These are phyloP conservation scores for Oceanodroma leucorhoa DNA, from an alignment of 2,797 vertebrate species.

Conservation along the genomic window DNA sequence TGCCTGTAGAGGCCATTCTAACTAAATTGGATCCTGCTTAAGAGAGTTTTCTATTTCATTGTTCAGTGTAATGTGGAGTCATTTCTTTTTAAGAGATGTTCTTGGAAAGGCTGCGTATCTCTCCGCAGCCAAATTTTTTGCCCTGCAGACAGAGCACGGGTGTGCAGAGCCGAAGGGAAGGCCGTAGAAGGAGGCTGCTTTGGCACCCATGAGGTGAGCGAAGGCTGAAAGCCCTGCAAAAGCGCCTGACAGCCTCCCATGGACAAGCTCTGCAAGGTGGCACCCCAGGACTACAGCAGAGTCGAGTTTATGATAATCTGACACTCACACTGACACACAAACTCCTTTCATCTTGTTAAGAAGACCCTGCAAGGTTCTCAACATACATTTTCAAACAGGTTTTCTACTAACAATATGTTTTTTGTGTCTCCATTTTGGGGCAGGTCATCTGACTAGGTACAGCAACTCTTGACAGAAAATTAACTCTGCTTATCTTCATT, in stretches of 20 bases:
- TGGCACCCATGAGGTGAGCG: neutral
- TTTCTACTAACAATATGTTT: neutral
- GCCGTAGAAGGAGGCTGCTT: neutral
- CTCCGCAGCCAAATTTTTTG: neutral
- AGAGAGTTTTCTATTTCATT: neutral
- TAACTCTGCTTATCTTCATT: neutral
- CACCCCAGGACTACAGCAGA: neutral
- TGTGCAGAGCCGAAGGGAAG: rapidly evolving
- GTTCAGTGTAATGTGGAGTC: neutral
- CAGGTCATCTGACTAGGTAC: neutral
- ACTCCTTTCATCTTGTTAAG: neutral
- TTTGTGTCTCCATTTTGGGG: neutral
- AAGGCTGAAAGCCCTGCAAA: neutral
- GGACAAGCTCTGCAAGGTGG: neutral
- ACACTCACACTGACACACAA: neutral
- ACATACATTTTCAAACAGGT: neutral
- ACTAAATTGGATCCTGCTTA: neutral
- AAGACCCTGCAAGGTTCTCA: neutral
- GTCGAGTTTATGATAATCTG: neutral
- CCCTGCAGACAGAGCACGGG: neutral
- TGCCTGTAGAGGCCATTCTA: neutral
- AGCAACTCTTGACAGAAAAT: neutral
- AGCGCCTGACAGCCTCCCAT: neutral
- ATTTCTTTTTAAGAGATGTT: neutral
- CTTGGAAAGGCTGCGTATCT: neutral